Evolutionary conservation across 2,113 vertebrate species (phyloP).

Genomic region (Amphilophus citrinellus): DNA sequence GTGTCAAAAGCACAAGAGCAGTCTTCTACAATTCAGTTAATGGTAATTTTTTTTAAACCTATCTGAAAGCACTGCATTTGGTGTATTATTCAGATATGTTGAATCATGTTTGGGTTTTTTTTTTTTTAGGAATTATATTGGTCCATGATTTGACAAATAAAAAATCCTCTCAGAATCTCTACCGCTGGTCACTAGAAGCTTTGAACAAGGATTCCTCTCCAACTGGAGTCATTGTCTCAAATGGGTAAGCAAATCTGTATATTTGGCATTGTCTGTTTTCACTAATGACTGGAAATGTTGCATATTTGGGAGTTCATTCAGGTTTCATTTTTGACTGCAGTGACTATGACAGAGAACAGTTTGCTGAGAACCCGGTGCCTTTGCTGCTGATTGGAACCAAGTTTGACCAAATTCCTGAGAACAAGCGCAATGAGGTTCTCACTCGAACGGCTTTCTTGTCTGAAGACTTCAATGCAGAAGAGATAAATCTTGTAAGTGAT

Average conservation of each 20-base stretch:
- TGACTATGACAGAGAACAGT: slow-evolving; percentile 96
- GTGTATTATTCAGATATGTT: not conserved
- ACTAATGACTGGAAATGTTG: not conserved
- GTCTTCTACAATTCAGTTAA: slow-evolving; percentile 98
- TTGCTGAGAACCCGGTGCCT: slow-evolving; percentile 95
- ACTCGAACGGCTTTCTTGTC: slow-evolving; percentile 95
- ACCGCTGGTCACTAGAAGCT: slow-evolving; percentile 94
- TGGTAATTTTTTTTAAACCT: slow-evolving; percentile 77
- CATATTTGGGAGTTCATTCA: not conserved
- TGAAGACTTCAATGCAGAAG: slow-evolving; percentile 97
- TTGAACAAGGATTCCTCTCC: slow-evolving; percentile 92
- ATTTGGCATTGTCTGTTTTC: not conserved
- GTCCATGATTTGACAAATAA: slow-evolving; percentile 99
- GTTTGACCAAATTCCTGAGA: slow-evolving; percentile 96
- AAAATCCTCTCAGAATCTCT: slow-evolving; percentile 98
- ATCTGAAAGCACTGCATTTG: not conserved
- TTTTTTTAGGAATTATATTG: slow-evolving; percentile 90
- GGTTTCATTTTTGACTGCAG: slow-evolving; percentile 70
- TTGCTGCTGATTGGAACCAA: slow-evolving; percentile 97
- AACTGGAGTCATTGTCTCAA: slow-evolving; percentile 94
- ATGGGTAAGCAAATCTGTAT: slow-evolving; percentile 82
- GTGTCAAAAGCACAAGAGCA: slow-evolving; percentile 95
- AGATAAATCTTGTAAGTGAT: slow-evolving; percentile 93
- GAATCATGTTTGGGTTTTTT: not conserved
- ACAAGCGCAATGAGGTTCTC: slow-evolving; percentile 92